Conservation (phyloP, 2,797 vertebrate species). For the Bradypodion ventrale region DNA sequence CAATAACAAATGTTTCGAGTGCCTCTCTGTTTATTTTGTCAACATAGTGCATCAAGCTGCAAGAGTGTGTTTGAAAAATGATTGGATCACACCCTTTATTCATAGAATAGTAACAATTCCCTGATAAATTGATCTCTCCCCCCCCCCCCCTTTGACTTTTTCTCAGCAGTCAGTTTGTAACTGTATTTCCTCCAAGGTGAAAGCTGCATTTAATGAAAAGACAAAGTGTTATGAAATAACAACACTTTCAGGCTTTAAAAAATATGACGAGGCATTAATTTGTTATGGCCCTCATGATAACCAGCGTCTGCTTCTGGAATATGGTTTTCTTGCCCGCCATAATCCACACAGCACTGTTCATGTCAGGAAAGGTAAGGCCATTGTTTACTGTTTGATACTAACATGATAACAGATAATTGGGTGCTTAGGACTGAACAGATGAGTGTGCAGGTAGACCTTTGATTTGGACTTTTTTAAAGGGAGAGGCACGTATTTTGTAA, state of each 20-base stretch:
- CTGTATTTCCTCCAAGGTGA: slow-evolving; percentile 76
- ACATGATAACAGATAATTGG: accelerated
- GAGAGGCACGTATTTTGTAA: neutral
- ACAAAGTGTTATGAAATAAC: slow-evolving; percentile 86
- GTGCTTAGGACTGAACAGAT: neutral
- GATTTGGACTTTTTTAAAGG: neutral
- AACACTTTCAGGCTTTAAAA: slow-evolving; percentile 70
- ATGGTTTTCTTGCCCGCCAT: slow-evolving; percentile 83
- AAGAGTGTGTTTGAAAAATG: neutral
- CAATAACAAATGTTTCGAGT: neutral
- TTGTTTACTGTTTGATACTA: neutral
- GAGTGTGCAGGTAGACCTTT: neutral
- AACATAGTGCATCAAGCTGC: neutral
- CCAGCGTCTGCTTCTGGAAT: slow-evolving; percentile 90
- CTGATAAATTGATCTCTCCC: neutral
- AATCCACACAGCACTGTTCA: slow-evolving; percentile 90
- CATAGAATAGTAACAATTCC: neutral
- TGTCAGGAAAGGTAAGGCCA: slow-evolving; percentile 80
- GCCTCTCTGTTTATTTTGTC: neutral
- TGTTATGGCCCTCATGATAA: slow-evolving; percentile 93
- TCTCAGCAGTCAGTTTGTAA: neutral
- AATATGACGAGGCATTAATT: slow-evolving; percentile 86
- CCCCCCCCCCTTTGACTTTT: neutral
- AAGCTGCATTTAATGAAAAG: slow-evolving; percentile 82
- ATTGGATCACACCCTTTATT: neutral